Evolutionary conservation across 2,888 invertebrate species (phyloP).

Genomic region (Spisula solida): DNA sequence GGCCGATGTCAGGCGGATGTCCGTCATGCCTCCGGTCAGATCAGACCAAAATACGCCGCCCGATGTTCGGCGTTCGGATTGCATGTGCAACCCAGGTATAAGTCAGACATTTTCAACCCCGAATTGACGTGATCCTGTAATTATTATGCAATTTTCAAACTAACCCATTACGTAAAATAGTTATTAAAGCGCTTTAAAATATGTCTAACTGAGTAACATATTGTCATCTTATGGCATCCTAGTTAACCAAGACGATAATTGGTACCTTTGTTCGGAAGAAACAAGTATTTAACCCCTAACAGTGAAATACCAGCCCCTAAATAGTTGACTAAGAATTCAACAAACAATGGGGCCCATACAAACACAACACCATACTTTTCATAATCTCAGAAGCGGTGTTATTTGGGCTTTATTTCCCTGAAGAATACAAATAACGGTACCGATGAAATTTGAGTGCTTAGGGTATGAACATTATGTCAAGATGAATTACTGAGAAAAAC

Average conservation of each 20-base stretch:
- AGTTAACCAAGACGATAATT: not conserved
- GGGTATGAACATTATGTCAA: slow-evolving; percentile 48
- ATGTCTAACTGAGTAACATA: not conserved
- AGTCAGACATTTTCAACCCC: too few species aligned
- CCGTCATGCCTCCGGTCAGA: too few species aligned
- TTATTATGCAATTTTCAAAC: too few species aligned
- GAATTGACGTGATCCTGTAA: too few species aligned
- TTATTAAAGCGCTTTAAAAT: not conserved
- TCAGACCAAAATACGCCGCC: too few species aligned
- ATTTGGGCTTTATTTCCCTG: slow-evolving; percentile 60
- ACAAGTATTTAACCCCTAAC: not conserved
- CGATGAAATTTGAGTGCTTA: slow-evolving; percentile 55
- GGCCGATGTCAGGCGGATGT: too few species aligned
- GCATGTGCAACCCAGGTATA: too few species aligned
- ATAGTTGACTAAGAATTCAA: not conserved
- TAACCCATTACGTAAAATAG: too few species aligned
- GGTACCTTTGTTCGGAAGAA: not conserved
- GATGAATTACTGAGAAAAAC: slow-evolving; percentile 38
- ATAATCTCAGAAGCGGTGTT: slow-evolving; percentile 45
- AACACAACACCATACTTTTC: slow-evolving; percentile 36
- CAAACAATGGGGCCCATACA: not conserved
- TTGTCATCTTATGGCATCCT: not conserved
- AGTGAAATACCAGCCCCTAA: not conserved
- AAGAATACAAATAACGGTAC: slow-evolving; percentile 47
- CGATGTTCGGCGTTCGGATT: too few species aligned